phyloP scores from a whole-genome alignment of 2,888 invertebrate species.

The Dione vanillae region DNA sequence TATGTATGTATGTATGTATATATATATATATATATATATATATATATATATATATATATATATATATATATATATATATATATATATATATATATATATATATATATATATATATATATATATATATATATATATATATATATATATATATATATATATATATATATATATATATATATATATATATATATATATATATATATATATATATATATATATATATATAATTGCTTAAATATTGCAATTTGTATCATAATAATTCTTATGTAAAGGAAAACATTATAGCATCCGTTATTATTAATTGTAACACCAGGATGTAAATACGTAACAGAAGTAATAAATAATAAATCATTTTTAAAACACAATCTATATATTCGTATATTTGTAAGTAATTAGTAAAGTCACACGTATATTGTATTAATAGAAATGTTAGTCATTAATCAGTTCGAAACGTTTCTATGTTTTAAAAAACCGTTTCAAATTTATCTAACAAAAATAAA shows the following conservation, averaged over 20 bases:
- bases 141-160: too few species aligned
- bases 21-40: too few species aligned
- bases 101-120: too few species aligned
- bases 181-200: too few species aligned
- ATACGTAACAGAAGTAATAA: too few species aligned
- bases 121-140: too few species aligned
- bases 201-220: not conserved
- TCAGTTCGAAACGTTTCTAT: conserved; percentile 1
- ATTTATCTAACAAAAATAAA: conserved; percentile 32
- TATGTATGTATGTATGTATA: too few species aligned
- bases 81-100: too few species aligned
- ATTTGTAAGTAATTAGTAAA: not conserved
- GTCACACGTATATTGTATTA: not conserved
- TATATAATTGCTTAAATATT: conserved; percentile 1
- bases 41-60: too few species aligned
- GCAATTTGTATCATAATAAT: conserved; percentile 4
- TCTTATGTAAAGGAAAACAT: conserved; percentile 5
- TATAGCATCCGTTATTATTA: not conserved
- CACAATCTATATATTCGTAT: not conserved
- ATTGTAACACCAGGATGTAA: not conserved
- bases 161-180: too few species aligned
- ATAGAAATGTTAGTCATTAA: not conserved
- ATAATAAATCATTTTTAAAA: not conserved
- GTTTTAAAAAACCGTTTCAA: conserved; percentile 26
- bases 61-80: too few species aligned